Base-by-base conservation (phyloP, 2,888 invertebrate species). In the Lepidocyrtinus sp. region DNA sequence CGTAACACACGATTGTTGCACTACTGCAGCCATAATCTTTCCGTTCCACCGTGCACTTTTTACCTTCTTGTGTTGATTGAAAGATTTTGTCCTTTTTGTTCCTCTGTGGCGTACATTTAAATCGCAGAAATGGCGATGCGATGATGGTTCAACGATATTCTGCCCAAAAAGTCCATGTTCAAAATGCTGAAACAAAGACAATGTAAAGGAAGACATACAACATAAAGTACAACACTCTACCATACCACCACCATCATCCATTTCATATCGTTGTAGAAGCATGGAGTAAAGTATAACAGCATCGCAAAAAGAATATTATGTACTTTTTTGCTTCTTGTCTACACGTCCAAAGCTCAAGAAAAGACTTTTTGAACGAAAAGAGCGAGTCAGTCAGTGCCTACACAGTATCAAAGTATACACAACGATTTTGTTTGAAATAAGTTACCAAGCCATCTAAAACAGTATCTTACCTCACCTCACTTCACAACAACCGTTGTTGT, bases 41-140 rank as follows among this genome's bases (percentile, higher is more conserved):
- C 75, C 76, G 76, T 76, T 74, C 59, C 22, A 46, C 75, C 61
- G 45, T 75, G 69, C 75, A 75, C 63, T 69, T 75, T 75, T 75
- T 63, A 3, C 22, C 63, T 55, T n/a, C 55, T 55, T 55, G 3
- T 21, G 59, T 26, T 70, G 76, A 76, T 76, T 76, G 70, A 76
- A 70, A 70, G 70, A 76, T 70, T 70, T 76, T 71, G 76, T 76
- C 76, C 76, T 76, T 45, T 76, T 68, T 45, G 19, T 62, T 26
- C 63, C 21, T 63, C 55, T 55, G 55, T 55, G n/a, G 59, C 22
- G 21, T 21, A 59, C 21, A 59, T 9, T 59, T 59, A n/a, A n/a
- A n/a, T 59, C n/a, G 22, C 3, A 59, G 59, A 59, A 59, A 50
- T 50, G 50, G 59, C 59, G 59, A 59, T 19, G 59, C 21, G 22